Evolutionary conservation across 1,140 invertebrate species (phyloP), one percentile per base, ranked within the genome.

Genomic region (Sogatella furcifera): DNA sequence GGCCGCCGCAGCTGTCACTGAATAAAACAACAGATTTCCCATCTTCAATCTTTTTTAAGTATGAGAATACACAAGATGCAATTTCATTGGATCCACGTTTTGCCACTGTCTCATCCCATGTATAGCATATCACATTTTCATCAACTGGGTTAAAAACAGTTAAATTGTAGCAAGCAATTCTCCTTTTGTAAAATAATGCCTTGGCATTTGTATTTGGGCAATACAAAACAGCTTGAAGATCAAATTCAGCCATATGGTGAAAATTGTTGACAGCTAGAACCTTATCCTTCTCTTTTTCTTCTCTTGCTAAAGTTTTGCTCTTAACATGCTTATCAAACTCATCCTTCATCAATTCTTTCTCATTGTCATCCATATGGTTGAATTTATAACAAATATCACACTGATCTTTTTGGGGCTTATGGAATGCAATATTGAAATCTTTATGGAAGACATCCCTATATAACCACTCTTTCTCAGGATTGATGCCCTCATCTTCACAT

Each of bases 171-270:
- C 69, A 57, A 17, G 65, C 52, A 17, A 76, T 61, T 65, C 76
- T 77, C 11, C 66, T 72, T 67, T 75, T 76, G 64, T 72, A 76
- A 65, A 76, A 77, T 31, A 74, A 44, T 49, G 68, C 68, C 64
- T 73, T 55, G 46, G 69, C 67, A 65, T 71, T 68, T 38, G 75
- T 31, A 55, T 57, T 60, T 55, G 73, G 74, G 43, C 57, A 65
- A 31, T 73, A 55, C 63, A 73, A 70, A 21, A 76, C 72, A 53
- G 71, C 69, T 69, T 74, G 67, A 21, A 74, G 49, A 68, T 75
- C 73, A 55, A 68, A 66, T 15, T 67, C 69, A 17, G 72, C 53
- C 43, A 67, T 60, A 61, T 64, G 44, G 43, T 57, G 49, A 46
- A 66, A 52, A 49, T 61, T 62, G 31, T 62, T 44, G 41, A 55